A percentile compares a stretch with the other conserved stretches of the same genome.
Evolutionary conservation across 1,140 invertebrate genomes (phyloP).

Genomic region (Harlomillsia oculata): DNA sequence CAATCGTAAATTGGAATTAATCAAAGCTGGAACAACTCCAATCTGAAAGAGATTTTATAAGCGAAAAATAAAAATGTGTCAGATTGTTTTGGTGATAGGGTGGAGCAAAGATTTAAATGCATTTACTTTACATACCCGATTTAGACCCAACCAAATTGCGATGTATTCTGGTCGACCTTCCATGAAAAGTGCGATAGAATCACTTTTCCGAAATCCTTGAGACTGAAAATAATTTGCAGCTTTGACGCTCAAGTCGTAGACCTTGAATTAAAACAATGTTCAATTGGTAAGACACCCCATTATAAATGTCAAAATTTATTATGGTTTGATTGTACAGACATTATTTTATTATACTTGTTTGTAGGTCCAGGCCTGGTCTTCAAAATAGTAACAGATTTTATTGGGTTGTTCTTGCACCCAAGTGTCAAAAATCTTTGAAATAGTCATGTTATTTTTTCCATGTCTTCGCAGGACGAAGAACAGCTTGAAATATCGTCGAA

Average conservation of each 20-base stretch:
- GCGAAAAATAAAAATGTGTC: too few relatives aligned
- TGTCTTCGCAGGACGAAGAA: too few relatives aligned
- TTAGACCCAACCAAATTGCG: conserved; percentile 55
- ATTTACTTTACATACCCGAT: conserved; percentile 38
- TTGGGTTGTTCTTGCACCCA: conserved; percentile 37
- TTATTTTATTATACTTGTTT: conserved; percentile 42
- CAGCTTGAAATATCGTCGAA: too few relatives aligned
- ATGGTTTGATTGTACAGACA: background rate
- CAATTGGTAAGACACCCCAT: background rate
- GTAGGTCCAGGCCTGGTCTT: conserved; percentile 47
- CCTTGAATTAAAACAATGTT: background rate
- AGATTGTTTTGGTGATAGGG: background rate
- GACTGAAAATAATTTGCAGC: conserved; percentile 50
- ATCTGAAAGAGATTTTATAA: too few relatives aligned
- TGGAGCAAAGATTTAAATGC: background rate
- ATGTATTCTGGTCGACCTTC: conserved; percentile 55
- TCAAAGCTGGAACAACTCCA: conserved; percentile 70
- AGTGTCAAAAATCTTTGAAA: conserved; percentile 38
- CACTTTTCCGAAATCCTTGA: conserved; percentile 49
- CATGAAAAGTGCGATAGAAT: conserved; percentile 59
- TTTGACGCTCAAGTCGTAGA: conserved; percentile 40
- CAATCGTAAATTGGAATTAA: conserved; percentile 74
- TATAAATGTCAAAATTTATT: background rate
- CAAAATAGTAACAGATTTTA: conserved; percentile 42
- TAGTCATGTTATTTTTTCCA: too few relatives aligned